Base-by-base conservation (phyloP, 2,888 invertebrate genomes). In the Tenthredo notha region DNA sequence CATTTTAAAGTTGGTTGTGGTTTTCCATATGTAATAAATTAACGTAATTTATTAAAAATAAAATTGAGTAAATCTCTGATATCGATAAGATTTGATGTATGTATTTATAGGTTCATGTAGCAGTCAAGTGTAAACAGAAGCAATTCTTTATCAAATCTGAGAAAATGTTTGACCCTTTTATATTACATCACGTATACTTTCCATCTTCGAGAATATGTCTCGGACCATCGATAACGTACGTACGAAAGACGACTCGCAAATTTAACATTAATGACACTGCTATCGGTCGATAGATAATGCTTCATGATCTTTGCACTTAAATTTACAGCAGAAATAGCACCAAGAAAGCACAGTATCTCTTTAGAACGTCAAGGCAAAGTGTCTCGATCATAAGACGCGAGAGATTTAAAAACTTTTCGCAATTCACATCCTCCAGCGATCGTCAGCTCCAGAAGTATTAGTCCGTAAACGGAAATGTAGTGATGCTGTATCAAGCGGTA, bases 261-360 rank as follows among this genome's bases (percentile, higher is more conserved):
- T 83, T 83, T 83, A 83, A 47, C 65, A 67, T 83, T 80, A 70
- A 86, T 75, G 75, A 72, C 72, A 21, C 43, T 74, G 67, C 61
- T 84, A 86, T 84, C 85, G 85, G 83, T 85, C 78, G 43, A 77
- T 58, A 83, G 87, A 88, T 87, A 87, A 88, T 87, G 84, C 84
- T 82, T 67, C 83, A 54, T 87, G 87, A 88, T 86, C 87, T 88
- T 87, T 87, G 87, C 87, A 85, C 87, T 84, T 18, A n/a, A 67
- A 83, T 83, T 70, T 70, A 67, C 83, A 67, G 65, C 40, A 70
- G 47, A 65, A 83, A 12, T 47, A 43, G 25, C 50, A 7, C 25
- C 37, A 25, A 40, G 58, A 37, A n/a, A 40, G 58, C 18, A 67
- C 83, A 83, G 83, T 83, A 47, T 47, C 67, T 83, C 47, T 33